phyloP scores from a whole-genome alignment of 2,113 vertebrate species.

The Triplophysa siluroides region DNA sequence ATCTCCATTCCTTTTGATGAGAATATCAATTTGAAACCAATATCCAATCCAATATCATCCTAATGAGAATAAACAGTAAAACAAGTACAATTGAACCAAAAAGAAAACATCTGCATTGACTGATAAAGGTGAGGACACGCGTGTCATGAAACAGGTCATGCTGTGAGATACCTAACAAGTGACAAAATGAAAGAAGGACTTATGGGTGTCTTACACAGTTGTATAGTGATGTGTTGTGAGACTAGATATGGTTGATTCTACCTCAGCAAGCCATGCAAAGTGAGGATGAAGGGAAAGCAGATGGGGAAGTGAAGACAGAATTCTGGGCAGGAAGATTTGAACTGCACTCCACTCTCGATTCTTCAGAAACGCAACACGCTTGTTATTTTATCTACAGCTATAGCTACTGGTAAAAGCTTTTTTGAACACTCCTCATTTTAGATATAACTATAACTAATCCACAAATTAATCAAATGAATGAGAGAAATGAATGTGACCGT shows the following conservation, averaged over 20 bases:
- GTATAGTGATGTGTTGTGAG: background rate
- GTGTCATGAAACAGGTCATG: background rate
- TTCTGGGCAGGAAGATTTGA: conserved; percentile 4
- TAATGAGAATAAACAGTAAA: background rate
- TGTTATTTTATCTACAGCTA: too few relatives aligned
- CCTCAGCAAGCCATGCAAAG: conserved; percentile 68
- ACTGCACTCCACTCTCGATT: background rate
- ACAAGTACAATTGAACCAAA: background rate
- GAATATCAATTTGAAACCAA: background rate
- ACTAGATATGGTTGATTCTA: conserved; percentile 42
- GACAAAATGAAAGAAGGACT: background rate
- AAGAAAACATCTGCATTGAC: background rate
- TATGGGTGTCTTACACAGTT: background rate
- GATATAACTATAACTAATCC: background rate
- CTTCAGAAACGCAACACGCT: background rate
- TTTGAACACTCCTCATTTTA: too few relatives aligned
- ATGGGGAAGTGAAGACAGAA: background rate
- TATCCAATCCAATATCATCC: background rate
- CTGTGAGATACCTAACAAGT: background rate
- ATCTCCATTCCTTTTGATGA: background rate
- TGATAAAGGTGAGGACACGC: background rate
- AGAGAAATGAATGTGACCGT: too few relatives aligned
- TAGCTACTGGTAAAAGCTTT: background rate
- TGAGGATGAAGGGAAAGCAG: conserved; percentile 3
- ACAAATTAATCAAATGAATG: background rate